Conservation (phyloP, 2,113 vertebrate genomes). For the Corapipo altera region DNA sequence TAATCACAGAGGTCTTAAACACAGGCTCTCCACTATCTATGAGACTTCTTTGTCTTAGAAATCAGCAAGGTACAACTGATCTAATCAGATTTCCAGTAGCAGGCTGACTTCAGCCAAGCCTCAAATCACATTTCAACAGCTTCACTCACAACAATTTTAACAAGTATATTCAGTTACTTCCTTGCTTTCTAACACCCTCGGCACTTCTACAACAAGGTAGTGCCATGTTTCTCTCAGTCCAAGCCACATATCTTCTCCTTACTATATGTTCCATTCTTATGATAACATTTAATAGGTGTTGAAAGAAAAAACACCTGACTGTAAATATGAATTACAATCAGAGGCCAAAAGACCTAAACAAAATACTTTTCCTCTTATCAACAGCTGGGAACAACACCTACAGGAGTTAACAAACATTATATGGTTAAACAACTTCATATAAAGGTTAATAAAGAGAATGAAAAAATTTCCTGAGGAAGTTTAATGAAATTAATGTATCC, state of each 20-base stretch:
- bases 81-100: not conserved
- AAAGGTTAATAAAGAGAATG: not conserved
- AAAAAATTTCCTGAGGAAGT: not conserved
- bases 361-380: not conserved
- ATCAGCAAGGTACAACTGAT: not conserved
- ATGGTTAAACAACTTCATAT: not conserved
- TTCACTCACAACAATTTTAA: not conserved
- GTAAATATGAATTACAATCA: not conserved
- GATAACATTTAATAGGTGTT: not conserved
- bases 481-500: not conserved
- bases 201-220: not conserved
- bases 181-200: not conserved
- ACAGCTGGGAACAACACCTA: not conserved
- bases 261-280: not conserved
- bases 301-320: not conserved
- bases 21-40: not conserved
- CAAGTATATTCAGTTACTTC: conserved; percentile 1
- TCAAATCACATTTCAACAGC: conserved; percentile 3
- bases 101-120: not conserved
- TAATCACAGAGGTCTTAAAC: not conserved
- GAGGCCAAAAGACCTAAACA: not conserved
- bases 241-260: not conserved
- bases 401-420: not conserved
- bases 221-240: not conserved
- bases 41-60: not conserved